A percentile compares a stretch with the other conserved stretches of the same genome.
Conservation (phyloP, 2,113 vertebrate species). For the Chrysemys picta region DNA sequence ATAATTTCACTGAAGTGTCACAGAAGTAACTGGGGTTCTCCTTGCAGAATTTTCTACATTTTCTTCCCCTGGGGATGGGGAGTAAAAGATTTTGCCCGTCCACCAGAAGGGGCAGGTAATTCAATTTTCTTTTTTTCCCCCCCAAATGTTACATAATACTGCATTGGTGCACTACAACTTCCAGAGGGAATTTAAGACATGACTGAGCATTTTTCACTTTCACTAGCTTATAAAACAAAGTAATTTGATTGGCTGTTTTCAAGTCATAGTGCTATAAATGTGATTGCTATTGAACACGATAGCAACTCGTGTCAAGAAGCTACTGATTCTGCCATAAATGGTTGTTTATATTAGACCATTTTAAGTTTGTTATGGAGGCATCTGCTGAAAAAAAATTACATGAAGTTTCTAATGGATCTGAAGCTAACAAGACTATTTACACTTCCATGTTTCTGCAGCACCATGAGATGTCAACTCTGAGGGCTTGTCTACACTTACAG, state of each 20-base stretch:
- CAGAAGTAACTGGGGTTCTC: neutral
- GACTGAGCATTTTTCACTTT: neutral
- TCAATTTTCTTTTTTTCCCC: too few relatives aligned
- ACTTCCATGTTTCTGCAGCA: neutral
- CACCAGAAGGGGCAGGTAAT: too few relatives aligned
- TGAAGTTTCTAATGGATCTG: neutral
- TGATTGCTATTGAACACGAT: neutral
- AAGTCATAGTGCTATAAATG: fast-evolving
- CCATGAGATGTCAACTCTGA: neutral
- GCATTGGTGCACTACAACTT: neutral
- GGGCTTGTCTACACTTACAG: neutral
- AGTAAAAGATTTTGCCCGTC: too few relatives aligned
- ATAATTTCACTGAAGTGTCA: too few relatives aligned
- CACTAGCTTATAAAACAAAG: neutral
- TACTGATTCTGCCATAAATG: neutral
- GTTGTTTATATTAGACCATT: neutral
- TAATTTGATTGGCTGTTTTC: neutral
- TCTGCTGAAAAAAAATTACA: neutral
- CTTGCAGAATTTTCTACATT: neutral
- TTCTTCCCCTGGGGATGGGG: neutral
- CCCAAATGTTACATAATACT: too few relatives aligned
- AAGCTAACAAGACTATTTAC: neutral
- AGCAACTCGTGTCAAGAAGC: neutral
- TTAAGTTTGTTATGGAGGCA: too few relatives aligned
- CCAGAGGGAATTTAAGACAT: neutral